Percentiles rank a stretch among this genome's conserved stretches.
phyloP scores from a whole-genome alignment of 2,797 vertebrate genomes.

The Lagocephalus sceleratus region DNA sequence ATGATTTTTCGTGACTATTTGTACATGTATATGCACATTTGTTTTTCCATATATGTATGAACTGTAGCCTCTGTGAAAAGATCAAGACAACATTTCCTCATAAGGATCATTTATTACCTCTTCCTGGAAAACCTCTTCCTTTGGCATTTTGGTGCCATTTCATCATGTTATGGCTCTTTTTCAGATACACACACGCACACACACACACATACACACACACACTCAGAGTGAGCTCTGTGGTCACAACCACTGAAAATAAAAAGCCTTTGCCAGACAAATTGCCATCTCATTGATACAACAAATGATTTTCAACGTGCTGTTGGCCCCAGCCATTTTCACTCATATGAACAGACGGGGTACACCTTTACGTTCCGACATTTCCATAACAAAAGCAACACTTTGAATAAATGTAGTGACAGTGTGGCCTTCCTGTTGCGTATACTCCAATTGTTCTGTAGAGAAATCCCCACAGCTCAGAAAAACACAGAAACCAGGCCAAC shows the following conservation, averaged over 20 bases:
- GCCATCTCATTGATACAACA: constrained; percentile 11
- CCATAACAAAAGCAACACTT: background rate
- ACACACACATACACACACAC: constrained; percentile 16
- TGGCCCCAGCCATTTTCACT: constrained; percentile 3
- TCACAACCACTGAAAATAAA: constrained; percentile 21
- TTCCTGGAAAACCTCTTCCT: constrained; percentile 55
- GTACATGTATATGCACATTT: no score
- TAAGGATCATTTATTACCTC: constrained; percentile 60
- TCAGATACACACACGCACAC: constrained; percentile 17
- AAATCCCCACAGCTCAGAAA: constrained; percentile 32
- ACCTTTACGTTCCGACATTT: constrained; percentile 14
- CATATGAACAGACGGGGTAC: background rate
- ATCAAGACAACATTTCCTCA: constrained; percentile 53
- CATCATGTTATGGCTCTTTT: constrained; percentile 32
- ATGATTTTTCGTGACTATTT: constrained; percentile 16
- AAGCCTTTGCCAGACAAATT: constrained; percentile 13
- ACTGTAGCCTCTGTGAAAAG: constrained; percentile 45
- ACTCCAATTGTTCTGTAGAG: constrained; percentile 39
- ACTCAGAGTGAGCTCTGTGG: constrained; percentile 18
- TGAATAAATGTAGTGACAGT: no score
- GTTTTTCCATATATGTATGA: no score
- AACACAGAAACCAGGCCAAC: constrained; percentile 34
- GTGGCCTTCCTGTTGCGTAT: constrained; percentile 29
- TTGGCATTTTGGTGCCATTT: constrained; percentile 52
- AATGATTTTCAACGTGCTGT: background rate